Evolutionary conservation across 1,140 invertebrate species (phyloP).

Genomic region (Cephus cinctus): DNA sequence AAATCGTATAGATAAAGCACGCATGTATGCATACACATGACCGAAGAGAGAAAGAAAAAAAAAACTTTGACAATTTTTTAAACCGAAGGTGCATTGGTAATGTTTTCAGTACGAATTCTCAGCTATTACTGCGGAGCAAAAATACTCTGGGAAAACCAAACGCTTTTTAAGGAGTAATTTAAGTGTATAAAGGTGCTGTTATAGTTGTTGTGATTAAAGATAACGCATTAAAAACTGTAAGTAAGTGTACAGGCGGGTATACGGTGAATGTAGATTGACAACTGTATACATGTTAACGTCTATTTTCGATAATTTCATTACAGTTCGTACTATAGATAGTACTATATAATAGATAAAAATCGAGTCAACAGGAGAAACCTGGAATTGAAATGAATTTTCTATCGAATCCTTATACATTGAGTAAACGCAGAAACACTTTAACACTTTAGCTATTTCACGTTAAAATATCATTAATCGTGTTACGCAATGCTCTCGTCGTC

Average conservation of each 20-base stretch:
- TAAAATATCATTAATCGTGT: too few species aligned
- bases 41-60: too few species aligned
- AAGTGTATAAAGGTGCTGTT: constrained; percentile 12
- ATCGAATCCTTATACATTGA: not conserved
- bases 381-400: too few species aligned
- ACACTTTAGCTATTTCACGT: too few species aligned
- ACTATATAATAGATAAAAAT: not conserved
- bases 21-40: too few species aligned
- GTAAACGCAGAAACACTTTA: too few species aligned
- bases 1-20: too few species aligned
- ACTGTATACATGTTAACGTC: not conserved
- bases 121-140: constrained; percentile 21
- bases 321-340: not conserved
- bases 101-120: constrained; percentile 15
- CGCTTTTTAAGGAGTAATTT: constrained; percentile 36
- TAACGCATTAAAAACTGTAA: not conserved
- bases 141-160: constrained; percentile 42
- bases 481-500: too few species aligned
- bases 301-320: not conserved
- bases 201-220: not conserved
- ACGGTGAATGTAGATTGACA: not conserved
- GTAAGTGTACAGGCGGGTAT: not conserved
- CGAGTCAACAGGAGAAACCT: too few species aligned
- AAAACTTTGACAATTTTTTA: too few species aligned
- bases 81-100: too few species aligned